A percentile compares a stretch with the other conserved stretches of the same genome.
These are phyloP conservation scores for Cottoperca gobio DNA, from an alignment of 2,797 vertebrate genomes.

Conservation along the genomic window DNA sequence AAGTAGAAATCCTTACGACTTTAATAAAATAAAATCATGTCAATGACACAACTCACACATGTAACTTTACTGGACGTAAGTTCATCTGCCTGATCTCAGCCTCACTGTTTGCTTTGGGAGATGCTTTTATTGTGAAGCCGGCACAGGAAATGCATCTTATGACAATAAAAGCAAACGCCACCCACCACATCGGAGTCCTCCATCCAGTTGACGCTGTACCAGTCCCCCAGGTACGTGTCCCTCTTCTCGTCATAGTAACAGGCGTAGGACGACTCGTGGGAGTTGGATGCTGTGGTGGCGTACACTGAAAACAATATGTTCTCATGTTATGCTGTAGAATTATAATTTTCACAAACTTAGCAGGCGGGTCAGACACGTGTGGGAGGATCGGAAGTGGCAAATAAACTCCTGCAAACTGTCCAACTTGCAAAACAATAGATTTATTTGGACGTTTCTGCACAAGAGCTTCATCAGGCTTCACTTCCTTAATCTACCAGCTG, in stretches of 20 bases:
- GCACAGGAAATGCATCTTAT: background rate
- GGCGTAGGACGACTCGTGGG: conserved; percentile 93
- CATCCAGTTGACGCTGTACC: conserved; percentile 99
- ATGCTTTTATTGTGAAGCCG: background rate
- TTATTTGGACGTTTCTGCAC: no score
- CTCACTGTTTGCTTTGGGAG: background rate
- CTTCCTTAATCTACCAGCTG: no score
- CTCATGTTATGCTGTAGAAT: background rate
- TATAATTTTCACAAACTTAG: background rate
- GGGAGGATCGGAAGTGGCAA: no score
- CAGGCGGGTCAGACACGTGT: no score
- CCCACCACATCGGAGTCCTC: conserved; percentile 94
- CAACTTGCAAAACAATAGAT: no score
- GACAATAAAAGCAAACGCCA: background rate
- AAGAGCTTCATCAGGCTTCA: no score
- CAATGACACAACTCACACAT: background rate
- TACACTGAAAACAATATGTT: conserved; percentile 85
- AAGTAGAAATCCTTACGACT: background rate
- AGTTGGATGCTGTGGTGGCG: conserved; percentile 94
- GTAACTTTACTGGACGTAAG: no score
- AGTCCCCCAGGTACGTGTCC: conserved; percentile 95
- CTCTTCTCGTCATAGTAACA: conserved; percentile 95
- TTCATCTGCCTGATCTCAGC: background rate
- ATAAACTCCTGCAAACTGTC: no score
- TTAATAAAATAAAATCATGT: background rate